Evolutionary conservation across 1,140 invertebrate species (phyloP).

Genomic region (Eupristina koningsbergeri): DNA sequence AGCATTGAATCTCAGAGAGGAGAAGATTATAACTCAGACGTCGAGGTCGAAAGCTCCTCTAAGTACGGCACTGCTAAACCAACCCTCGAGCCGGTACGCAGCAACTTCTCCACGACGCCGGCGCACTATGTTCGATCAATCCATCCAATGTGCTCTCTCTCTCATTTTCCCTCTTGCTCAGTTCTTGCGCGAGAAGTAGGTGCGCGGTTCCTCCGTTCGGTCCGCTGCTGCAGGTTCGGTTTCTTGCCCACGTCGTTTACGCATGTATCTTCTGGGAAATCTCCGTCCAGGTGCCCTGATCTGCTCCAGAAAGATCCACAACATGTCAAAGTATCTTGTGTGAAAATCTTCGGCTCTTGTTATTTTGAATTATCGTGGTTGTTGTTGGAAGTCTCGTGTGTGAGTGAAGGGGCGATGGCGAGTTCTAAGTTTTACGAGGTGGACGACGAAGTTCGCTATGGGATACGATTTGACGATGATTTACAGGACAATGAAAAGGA

Average conservation of each 20-base stretch:
- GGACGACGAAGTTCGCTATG: conserved; percentile 65
- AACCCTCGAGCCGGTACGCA: conserved; percentile 1
- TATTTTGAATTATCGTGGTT: neutral
- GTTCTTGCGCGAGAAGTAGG: conserved; percentile 7
- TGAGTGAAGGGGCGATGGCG: conserved; percentile 36
- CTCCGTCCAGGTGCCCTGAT: neutral
- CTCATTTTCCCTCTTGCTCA: neutral
- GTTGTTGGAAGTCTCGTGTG: neutral
- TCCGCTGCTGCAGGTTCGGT: neutral
- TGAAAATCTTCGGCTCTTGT: neutral
- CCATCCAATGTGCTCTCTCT: conserved; percentile 28
- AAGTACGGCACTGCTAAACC: neutral
- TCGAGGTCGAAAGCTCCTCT: neutral
- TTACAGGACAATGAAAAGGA: conserved; percentile 63
- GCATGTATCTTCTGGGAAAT: neutral
- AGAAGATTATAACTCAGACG: no score
- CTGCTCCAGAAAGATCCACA: neutral
- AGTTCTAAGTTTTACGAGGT: conserved; percentile 51
- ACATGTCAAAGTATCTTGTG: neutral
- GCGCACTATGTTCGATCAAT: conserved; percentile 55
- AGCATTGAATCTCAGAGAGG: neutral
- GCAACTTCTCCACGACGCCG: conserved; percentile 25
- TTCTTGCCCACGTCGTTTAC: conserved; percentile 11
- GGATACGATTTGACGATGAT: conserved; percentile 64
- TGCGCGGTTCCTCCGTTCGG: neutral